phyloP scores from a whole-genome alignment of 2,888 invertebrate genomes.

The Phyto melanocephala region DNA sequence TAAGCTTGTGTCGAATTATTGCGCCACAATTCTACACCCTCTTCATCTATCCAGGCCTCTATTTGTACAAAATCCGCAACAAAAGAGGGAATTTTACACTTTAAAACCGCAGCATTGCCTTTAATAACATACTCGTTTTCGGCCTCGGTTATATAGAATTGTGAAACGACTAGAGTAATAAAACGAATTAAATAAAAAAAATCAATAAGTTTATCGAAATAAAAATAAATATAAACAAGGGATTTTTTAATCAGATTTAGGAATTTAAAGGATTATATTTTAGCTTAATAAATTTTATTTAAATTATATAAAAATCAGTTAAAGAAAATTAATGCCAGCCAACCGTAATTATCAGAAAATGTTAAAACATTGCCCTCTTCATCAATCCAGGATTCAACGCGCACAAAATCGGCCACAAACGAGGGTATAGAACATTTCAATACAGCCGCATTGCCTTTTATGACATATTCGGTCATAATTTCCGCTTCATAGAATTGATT shows the following conservation, averaged over 20 bases:
- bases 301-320: conserved; percentile 4
- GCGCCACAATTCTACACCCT: conserved; percentile 81
- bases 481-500: conserved; percentile 87
- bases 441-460: conserved; percentile 85
- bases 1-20: conserved; percentile 73
- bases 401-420: conserved; percentile 86
- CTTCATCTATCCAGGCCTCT: conserved; percentile 90
- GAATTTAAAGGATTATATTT: not conserved
- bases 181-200: conserved; percentile 26
- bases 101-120: conserved; percentile 94
- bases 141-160: conserved; percentile 93
- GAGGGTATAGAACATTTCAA: conserved; percentile 87
- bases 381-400: conserved; percentile 85
- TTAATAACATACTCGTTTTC: conserved; percentile 96
- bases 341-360: conserved; percentile 77
- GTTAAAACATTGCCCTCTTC: conserved; percentile 79
- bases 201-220: not conserved
- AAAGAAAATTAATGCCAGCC: conserved; percentile 54
- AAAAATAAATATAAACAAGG: conserved; percentile 11
- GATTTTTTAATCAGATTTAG: not conserved
- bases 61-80: conserved; percentile 94
- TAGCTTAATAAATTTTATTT: not conserved
- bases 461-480: conserved; percentile 86
- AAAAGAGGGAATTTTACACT: conserved; percentile 96
- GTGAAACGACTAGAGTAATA: conserved; percentile 87